These are phyloP conservation scores for Azemiops feae DNA, from an alignment of 2,113 vertebrate species.

Conservation along the genomic window DNA sequence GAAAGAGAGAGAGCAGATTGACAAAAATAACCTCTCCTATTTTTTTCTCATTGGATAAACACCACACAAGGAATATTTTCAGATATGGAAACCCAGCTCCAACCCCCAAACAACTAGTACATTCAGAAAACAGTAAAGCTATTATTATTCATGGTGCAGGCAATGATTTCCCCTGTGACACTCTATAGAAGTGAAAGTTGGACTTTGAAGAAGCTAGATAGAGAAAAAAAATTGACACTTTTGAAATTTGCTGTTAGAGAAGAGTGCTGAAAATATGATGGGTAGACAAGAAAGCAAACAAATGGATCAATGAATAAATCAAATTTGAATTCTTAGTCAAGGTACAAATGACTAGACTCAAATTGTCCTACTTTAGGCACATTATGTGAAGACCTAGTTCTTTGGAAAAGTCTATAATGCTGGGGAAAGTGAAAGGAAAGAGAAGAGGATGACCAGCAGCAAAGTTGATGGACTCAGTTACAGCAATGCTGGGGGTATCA, in stretches of 20 bases:
- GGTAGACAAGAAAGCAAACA: neutral
- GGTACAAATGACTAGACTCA: neutral
- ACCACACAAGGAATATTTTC: neutral
- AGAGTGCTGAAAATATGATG: neutral
- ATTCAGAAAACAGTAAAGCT: neutral
- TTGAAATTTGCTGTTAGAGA: neutral
- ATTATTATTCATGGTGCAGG: neutral
- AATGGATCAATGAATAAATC: neutral
- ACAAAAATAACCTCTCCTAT: neutral
- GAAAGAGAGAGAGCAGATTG: neutral
- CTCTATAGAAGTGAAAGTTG: neutral
- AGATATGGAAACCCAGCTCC: neutral
- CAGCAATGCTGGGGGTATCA: neutral
- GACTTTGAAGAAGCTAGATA: neutral
- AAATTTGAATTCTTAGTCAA: neutral
- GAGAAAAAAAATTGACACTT: neutral
- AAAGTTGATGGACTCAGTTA: neutral
- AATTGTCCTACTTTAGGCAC: neutral
- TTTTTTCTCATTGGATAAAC: neutral
- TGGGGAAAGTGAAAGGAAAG: neutral
- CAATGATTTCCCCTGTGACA: neutral
- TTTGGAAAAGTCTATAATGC: neutral
- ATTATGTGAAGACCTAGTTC: neutral
- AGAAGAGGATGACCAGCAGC: neutral
- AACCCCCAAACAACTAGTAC: neutral